Base-by-base conservation (phyloP, 92 coral and sea anemone genomes). In the Phenganax subtilis region DNA sequence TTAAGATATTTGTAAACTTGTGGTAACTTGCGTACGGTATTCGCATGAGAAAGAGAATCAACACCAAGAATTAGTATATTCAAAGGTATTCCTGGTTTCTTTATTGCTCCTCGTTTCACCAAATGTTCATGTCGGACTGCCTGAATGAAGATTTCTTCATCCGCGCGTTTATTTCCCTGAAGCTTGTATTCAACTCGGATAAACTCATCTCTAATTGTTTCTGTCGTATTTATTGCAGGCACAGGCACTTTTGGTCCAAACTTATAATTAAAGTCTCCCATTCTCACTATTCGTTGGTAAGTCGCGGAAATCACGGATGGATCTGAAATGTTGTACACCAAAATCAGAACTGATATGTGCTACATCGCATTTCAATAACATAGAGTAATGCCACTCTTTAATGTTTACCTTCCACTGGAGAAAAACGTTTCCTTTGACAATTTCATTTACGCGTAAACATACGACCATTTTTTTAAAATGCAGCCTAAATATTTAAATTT, bases 191-290 rank as follows among this genome's bases (percentile, higher is more conserved):
- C 73, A 30, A 73, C 51, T 79, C 64, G 78, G 70, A 73, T 76
- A 58, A 79, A 79, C 52, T 78, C 72, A 61, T 78, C 72, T 16
- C 28, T 78, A 11, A 78, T 78, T 55, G 17, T 78, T 44, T 78
- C 67, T 37, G 72, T 29, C 12, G 72, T 66, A 66, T 66, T 16
- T 51, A 25, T 0, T 37, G 72, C 31, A 7, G 58, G 55, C 47
- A 78, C 57, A 15, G 71, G 29, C 37, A 53, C 53, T 3, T 31
- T 61, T 11, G 28, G 8, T 10, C 69, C 61, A 76, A 79, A 10
- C 3, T 44, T 8, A 83, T 79, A 3, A 65, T 83, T 57, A 62
- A 89, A 80, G 62, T 90, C 93, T 17, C 87, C 87, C 28, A 82
- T 66, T 31, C 89, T 28, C 10, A 51, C 65, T 6, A 78, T 78